These are phyloP conservation scores for Pongo abelii DNA, from an alignment of 2,113 vertebrate species.

Conservation along the genomic window DNA sequence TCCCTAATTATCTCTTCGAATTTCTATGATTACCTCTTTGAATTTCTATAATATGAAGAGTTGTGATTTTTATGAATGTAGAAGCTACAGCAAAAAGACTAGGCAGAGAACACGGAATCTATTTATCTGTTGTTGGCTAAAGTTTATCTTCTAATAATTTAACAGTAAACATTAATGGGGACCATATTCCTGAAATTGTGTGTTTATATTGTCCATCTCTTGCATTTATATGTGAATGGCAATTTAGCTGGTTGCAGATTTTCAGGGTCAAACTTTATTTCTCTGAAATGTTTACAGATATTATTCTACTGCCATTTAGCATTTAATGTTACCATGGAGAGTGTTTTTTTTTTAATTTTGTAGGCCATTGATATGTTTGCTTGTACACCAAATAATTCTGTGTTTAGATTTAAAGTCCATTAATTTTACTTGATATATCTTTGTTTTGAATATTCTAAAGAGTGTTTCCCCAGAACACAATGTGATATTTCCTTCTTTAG, in stretches of 20 bases:
- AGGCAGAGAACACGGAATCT: not conserved
- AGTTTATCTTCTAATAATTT: not conserved
- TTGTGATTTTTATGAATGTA: not conserved
- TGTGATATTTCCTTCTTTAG: not conserved
- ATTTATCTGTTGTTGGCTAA: not conserved
- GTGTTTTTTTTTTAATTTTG: not conserved
- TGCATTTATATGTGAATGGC: not conserved
- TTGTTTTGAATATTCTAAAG: not conserved
- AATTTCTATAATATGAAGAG: not conserved
- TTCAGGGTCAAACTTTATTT: not conserved
- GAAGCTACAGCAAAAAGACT: not conserved
- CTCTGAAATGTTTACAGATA: not conserved
- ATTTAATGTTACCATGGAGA: not conserved
- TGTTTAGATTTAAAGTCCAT: slow-evolving; percentile 1
- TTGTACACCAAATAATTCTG: not conserved
- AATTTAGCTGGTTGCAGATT: not conserved
- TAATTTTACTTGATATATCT: not conserved
- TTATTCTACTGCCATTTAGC: not conserved
- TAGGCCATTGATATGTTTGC: not conserved
- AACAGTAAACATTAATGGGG: not conserved
- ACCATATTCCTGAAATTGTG: not conserved
- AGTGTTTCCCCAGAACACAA: not conserved
- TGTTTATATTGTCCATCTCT: not conserved
- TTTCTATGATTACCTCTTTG: too few species aligned
- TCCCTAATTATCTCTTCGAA: not conserved